A percentile compares a stretch with the other conserved stretches of the same genome.
Evolutionary conservation across 2,797 vertebrate genomes (phyloP).

Genomic region (Percopsis omiscomaycus): DNA sequence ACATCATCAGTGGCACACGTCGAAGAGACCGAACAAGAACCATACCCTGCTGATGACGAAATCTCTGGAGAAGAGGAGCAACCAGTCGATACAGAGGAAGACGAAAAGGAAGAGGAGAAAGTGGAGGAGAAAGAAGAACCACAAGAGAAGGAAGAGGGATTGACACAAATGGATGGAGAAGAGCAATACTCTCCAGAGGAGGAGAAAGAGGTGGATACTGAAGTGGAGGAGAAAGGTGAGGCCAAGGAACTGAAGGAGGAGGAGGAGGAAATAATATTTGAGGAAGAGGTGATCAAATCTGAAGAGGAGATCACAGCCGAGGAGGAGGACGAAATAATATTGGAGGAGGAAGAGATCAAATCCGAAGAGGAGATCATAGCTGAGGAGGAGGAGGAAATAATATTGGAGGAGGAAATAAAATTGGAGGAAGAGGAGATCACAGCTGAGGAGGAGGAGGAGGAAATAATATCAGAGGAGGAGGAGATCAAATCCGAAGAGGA

Average conservation of each 20-base stretch:
- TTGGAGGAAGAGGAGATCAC: slow-evolving; percentile 16
- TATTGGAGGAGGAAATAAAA: slow-evolving; percentile 5
- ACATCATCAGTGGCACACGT: slow-evolving; percentile 51
- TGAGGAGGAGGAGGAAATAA: not conserved
- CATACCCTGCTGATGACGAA: slow-evolving; percentile 25
- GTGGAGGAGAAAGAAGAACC: not conserved
- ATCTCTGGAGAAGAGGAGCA: slow-evolving; percentile 9
- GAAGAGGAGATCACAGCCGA: slow-evolving; percentile 1
- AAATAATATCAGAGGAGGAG: slow-evolving; percentile 5
- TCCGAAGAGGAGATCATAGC: not conserved
- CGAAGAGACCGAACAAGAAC: slow-evolving; percentile 42
- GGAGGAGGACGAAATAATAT: not conserved
- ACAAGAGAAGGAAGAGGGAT: not conserved
- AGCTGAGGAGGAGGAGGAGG: slow-evolving; percentile 13
- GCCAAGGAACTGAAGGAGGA: not conserved
- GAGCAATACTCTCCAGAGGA: not conserved
- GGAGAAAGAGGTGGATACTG: not conserved
- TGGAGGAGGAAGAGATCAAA: not conserved
- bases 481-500: not conserved
- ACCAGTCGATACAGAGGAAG: no score
- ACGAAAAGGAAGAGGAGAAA: slow-evolving; percentile 12
- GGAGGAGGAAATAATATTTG: not conserved
- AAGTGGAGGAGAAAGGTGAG: slow-evolving; percentile 7
- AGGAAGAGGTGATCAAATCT: not conserved
- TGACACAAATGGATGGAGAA: no score